Percentiles rank a stretch among this genome's conserved stretches.
These are phyloP conservation scores for Lasioglossum morio DNA, from an alignment of 2,888 invertebrate species.

Conservation along the genomic window DNA sequence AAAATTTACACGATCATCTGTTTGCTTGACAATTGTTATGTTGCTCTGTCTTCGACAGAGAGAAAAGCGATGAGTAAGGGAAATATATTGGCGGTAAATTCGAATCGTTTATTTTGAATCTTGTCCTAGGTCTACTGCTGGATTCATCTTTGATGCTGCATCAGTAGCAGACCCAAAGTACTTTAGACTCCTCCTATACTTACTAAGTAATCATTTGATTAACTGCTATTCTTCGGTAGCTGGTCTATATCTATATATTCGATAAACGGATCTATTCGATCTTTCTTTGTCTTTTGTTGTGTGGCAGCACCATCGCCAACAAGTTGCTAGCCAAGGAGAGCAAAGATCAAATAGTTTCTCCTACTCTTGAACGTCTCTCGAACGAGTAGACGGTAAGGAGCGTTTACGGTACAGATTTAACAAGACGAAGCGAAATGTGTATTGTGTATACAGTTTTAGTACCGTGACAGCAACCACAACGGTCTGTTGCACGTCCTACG, in stretches of 20 bases:
- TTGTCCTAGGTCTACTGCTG: too few species aligned
- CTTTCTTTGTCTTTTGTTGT: not conserved
- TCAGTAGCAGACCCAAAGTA: too few species aligned
- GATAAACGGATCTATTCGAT: not conserved
- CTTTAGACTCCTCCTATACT: too few species aligned
- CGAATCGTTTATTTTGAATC: not conserved
- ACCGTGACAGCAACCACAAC: constrained; percentile 57
- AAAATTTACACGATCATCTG: not conserved
- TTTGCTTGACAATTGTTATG: not conserved
- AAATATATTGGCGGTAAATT: not conserved
- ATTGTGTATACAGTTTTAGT: constrained; percentile 7
- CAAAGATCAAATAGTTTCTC: not conserved
- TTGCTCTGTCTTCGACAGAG: not conserved
- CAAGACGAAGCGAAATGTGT: constrained; percentile 11
- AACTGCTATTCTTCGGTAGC: not conserved
- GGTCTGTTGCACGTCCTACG: constrained; percentile 59
- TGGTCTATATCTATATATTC: not conserved
- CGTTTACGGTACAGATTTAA: constrained; percentile 34
- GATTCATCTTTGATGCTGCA: too few species aligned
- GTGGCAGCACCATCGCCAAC: not conserved
- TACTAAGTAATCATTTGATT: not conserved
- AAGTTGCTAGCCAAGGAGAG: not conserved
- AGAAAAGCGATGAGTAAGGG: not conserved
- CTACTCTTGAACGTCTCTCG: not conserved
- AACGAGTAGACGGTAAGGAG: not conserved